Percentiles rank a stretch among this genome's conserved stretches.
Evolutionary conservation across 2,113 vertebrate genomes (phyloP).

Genomic region (Taxidea taxus): DNA sequence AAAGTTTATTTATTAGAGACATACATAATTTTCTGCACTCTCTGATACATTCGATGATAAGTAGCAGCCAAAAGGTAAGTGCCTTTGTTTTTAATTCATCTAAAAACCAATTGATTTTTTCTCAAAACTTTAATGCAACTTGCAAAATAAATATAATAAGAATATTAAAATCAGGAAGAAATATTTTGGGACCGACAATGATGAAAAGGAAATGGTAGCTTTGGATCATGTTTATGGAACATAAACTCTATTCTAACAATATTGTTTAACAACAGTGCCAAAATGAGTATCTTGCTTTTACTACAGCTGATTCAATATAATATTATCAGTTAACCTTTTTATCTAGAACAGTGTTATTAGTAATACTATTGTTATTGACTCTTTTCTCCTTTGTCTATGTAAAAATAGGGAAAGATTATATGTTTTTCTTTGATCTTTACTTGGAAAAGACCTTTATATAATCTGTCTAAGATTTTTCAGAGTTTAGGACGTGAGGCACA

Average conservation of each 20-base stretch:
- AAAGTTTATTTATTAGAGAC: background rate
- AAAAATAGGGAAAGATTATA: background rate
- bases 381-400: background rate
- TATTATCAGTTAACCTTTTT: background rate
- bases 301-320: background rate
- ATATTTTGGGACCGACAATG: background rate
- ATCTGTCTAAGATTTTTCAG: background rate
- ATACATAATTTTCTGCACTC: background rate
- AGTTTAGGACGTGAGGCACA: background rate
- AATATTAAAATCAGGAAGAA: background rate
- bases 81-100: background rate
- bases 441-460: background rate
- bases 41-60: background rate
- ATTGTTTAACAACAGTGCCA: background rate
- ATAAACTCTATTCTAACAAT: background rate
- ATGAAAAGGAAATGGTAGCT: background rate
- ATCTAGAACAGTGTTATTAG: background rate
- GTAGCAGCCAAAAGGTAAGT: background rate
- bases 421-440: background rate
- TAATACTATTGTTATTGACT: background rate
- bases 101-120: slow-evolving; percentile 9
- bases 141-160: background rate
- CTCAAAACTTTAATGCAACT: slow-evolving; percentile 12
- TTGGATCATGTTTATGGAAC: background rate
- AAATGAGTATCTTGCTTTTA: background rate